A percentile compares a stretch with the other conserved stretches of the same genome.
phyloP scores from a whole-genome alignment of 1,140 invertebrate species.

The Drosophila lacertosa region DNA sequence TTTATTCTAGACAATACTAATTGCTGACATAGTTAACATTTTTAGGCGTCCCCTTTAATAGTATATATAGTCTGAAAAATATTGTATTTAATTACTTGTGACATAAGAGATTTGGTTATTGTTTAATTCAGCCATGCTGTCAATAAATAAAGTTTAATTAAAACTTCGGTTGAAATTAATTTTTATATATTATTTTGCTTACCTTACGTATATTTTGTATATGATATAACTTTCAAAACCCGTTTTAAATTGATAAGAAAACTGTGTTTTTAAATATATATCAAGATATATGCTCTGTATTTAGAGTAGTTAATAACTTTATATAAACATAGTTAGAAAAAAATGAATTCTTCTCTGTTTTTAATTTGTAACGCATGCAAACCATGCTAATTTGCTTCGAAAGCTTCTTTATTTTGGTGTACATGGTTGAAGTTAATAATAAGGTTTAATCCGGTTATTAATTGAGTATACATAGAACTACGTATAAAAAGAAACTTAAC shows the following conservation, averaged over 20 bases:
- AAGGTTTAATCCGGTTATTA: conserved; percentile 22
- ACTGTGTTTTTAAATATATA: neutral
- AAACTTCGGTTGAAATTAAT: neutral
- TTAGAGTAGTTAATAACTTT: neutral
- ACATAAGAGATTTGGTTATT: neutral
- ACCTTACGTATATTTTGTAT: neutral
- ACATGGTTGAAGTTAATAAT: conserved; percentile 20
- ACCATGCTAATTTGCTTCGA: conserved; percentile 47
- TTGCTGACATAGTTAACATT: neutral
- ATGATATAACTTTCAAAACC: neutral
- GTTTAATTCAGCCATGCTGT: neutral
- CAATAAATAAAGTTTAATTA: neutral
- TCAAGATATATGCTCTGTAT: neutral
- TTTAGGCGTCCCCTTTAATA: neutral
- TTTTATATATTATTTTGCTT: neutral
- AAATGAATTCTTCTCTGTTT: neutral
- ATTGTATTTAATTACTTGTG: neutral
- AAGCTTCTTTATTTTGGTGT: conserved; percentile 65
- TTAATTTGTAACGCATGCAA: conserved; percentile 10
- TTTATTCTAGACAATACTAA: too few relatives aligned
- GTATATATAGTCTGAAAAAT: neutral
- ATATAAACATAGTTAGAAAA: neutral
- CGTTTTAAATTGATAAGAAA: neutral
- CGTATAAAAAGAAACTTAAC: conserved; percentile 51
- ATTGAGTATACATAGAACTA: conserved; percentile 38